Percentiles rank a stretch among this genome's conserved stretches.
Conservation (phyloP, 1,140 invertebrate genomes). For the Heliconius himera region DNA sequence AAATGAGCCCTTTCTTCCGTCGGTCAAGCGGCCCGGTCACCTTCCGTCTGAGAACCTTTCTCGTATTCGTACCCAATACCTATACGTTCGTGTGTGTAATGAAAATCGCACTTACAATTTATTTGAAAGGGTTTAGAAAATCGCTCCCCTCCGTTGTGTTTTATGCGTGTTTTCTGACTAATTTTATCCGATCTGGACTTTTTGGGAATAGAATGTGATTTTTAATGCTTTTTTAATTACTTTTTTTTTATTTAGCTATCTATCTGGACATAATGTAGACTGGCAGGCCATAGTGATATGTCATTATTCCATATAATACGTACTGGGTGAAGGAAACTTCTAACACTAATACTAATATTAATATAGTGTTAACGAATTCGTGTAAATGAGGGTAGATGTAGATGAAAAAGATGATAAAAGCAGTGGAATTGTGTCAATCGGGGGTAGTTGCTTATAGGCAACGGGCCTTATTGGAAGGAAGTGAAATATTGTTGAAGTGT, state of each 20-base stretch:
- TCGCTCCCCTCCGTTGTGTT: constrained; percentile 33
- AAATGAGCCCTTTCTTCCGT: constrained; percentile 77
- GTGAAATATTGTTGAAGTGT: no score
- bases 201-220: constrained; percentile 3
- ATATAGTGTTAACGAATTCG: no score
- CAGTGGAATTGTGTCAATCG: no score
- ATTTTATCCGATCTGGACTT: constrained; percentile 24
- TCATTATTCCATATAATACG: no score
- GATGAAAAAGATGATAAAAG: no score
- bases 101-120: constrained; percentile 76
- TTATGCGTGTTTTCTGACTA: constrained; percentile 27
- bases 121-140: constrained; percentile 66
- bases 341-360: no score
- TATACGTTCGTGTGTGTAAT: constrained; percentile 62
- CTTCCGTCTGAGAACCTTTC: constrained; percentile 50
- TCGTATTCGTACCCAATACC: not conserved
- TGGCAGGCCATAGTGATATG: no score
- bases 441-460: no score
- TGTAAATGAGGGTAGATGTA: no score
- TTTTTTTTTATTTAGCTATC: not conserved
- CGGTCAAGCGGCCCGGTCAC: constrained; percentile 66
- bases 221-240: constrained; percentile 6
- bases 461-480: no score
- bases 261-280: no score
- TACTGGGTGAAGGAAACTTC: no score